Evolutionary conservation across 2,888 invertebrate genomes (phyloP), one percentile per base, ranked within the genome.

Genomic region (Oligia strigilis): DNA sequence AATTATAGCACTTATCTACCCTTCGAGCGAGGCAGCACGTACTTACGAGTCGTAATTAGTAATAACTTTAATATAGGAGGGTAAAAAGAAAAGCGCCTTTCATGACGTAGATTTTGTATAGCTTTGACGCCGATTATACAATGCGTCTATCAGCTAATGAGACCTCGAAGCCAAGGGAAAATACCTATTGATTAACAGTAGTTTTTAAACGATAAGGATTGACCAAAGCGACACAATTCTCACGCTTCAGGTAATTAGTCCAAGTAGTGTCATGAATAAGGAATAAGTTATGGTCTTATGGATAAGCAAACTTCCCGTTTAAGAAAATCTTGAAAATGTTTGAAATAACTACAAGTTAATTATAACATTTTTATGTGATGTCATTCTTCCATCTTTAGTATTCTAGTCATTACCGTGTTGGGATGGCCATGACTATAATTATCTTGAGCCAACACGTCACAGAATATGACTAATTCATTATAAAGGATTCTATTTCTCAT

Each of bases 301-400:
- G 14, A 52, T 36, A 17, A 55, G 5, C 23, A 11, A 23, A 58
- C 62, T 72, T 67, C 72, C 52, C 62, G 46, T 14, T 52, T 80
- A 19, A 62, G 46, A 67, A 67, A 65, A 83, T 49, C n/a, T 62
- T 40, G n/a, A 52, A 43, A 62, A 80, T 55, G 14, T 8, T 66
- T 64, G 29, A 69, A 73, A 85, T 82, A 81, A 46, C 69, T 65
- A 36, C 58, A 46, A 81, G 52, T 52, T 85, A 43, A 82, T 85
- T 82, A 58, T 49, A 52, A 77, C 69, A 73, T 86, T 64, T 36
- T 65, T 43, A 67, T 17, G n/a, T 87, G 84, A 75, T 75, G 69
- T 87, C 87, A 73, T 62, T 72, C 1, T 58, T 64, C 87, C 60
- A 29, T 83, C 14, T 86, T 65, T 77, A 64, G 76, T 75, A 55